phyloP scores from a whole-genome alignment of 2,113 vertebrate species.

The Laticauda colubrina region DNA sequence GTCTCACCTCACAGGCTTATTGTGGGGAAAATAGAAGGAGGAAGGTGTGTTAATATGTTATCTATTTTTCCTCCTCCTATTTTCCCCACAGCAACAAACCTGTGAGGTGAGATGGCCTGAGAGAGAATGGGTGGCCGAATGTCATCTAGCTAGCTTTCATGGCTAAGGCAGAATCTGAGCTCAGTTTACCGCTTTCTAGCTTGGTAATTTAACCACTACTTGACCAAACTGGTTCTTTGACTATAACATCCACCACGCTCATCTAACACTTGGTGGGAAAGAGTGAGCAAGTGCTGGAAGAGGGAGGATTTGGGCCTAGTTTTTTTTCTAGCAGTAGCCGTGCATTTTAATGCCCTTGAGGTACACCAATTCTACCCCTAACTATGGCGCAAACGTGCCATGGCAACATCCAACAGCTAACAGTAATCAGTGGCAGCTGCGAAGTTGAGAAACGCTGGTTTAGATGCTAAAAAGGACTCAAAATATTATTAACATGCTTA shows the following conservation, averaged over 20 bases:
- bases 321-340: background rate
- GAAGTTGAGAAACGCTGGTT: constrained; percentile 12
- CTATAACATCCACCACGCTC: background rate
- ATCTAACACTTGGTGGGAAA: background rate
- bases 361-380: background rate
- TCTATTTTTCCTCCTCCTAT: too few species aligned
- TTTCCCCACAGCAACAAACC: too few species aligned
- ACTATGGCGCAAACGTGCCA: background rate
- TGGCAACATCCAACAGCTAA: background rate
- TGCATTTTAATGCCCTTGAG: background rate
- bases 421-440: background rate
- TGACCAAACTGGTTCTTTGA: background rate
- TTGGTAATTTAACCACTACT: too few species aligned
- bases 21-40: too few species aligned
- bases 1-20: too few species aligned
- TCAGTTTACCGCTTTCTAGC: too few species aligned
- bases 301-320: background rate
- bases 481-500: constrained; percentile 64
- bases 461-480: constrained; percentile 47
- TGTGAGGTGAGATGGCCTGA: too few species aligned
- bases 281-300: background rate
- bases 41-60: too few species aligned
- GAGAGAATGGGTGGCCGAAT: too few species aligned
- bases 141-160: too few species aligned
- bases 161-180: too few species aligned